These are phyloP conservation scores for Echiichthys vipera DNA, from an alignment of 2,797 vertebrate species.

Conservation along the genomic window DNA sequence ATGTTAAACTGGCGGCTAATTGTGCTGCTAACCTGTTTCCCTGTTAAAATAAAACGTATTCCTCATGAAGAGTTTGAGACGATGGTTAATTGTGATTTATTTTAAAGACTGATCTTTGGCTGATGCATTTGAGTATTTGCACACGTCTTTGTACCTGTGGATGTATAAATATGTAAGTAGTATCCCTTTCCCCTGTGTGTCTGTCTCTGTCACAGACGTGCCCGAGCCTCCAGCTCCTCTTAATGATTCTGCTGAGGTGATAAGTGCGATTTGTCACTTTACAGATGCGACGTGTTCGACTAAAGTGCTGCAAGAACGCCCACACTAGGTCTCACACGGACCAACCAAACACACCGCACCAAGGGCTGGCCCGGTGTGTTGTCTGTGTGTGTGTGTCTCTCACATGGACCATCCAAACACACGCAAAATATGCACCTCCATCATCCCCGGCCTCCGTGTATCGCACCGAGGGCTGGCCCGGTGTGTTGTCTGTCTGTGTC, in stretches of 20 bases:
- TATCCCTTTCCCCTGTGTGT: too few relatives aligned
- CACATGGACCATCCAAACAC: constrained; percentile 2
- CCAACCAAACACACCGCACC: constrained; percentile 14
- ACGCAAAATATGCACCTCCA: constrained; percentile 17
- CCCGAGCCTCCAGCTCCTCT: constrained; percentile 43
- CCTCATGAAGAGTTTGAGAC: background rate
- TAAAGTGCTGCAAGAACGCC: constrained; percentile 26
- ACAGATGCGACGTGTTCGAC: constrained; percentile 38
- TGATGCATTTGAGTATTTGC: constrained; percentile 8
- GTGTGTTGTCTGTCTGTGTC: constrained; percentile 16
- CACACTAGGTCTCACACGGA: constrained; percentile 18
- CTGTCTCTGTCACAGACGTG: background rate
- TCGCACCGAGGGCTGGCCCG: constrained; percentile 8
- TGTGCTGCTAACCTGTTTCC: constrained; percentile 15
- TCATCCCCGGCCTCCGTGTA: constrained; percentile 23
- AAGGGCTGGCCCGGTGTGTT: constrained; percentile 13
- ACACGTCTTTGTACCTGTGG: background rate
- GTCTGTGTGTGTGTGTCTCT: too few relatives aligned
- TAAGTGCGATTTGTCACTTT: constrained; percentile 64
- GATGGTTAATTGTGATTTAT: constrained; percentile 23
- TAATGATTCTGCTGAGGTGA: constrained; percentile 53
- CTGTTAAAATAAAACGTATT: background rate
- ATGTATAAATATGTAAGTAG: constrained; percentile 4
- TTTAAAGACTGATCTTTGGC: constrained; percentile 5
- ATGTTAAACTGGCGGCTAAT: constrained; percentile 47